A percentile compares a stretch with the other conserved stretches of the same genome.
Evolutionary conservation across 2,797 vertebrate genomes (phyloP).

Genomic region (Argya squamiceps): DNA sequence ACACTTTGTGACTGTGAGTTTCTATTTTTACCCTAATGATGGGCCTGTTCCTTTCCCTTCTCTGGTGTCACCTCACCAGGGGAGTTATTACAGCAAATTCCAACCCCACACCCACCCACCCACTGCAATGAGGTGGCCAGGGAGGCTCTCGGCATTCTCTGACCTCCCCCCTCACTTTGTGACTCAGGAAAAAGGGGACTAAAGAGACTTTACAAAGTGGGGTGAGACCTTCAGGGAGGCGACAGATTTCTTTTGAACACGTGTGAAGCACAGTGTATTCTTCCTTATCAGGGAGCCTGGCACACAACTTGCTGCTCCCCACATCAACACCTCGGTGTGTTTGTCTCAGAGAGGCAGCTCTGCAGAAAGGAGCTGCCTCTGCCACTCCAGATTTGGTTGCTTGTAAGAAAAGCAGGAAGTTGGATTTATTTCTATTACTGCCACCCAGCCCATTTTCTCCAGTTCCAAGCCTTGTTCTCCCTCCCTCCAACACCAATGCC

Average conservation of each 20-base stretch:
- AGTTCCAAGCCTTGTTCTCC: neutral
- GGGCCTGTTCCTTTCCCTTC: neutral
- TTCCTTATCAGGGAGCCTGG: neutral
- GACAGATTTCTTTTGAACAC: neutral
- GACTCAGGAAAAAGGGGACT: neutral
- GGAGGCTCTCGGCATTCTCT: neutral
- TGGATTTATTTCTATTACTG: neutral
- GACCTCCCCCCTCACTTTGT: neutral
- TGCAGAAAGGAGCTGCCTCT: neutral
- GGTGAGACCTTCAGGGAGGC: neutral
- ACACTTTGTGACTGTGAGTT: neutral
- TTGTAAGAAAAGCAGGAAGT: neutral
- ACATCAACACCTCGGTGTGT: neutral
- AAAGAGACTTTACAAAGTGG: neutral
- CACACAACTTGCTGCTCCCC: neutral
- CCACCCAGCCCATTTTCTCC: neutral
- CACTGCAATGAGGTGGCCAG: neutral
- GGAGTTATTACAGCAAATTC: neutral
- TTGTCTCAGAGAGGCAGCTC: neutral
- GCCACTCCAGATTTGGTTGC: neutral
- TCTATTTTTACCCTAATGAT: neutral
- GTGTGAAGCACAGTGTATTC: neutral
- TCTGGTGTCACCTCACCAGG: neutral
- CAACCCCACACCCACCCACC: neutral
- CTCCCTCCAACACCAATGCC: neutral